A percentile compares a stretch with the other conserved stretches of the same genome.
These are phyloP conservation scores for Mamestra brassicae DNA, from an alignment of 2,888 invertebrate species.

Conservation along the genomic window DNA sequence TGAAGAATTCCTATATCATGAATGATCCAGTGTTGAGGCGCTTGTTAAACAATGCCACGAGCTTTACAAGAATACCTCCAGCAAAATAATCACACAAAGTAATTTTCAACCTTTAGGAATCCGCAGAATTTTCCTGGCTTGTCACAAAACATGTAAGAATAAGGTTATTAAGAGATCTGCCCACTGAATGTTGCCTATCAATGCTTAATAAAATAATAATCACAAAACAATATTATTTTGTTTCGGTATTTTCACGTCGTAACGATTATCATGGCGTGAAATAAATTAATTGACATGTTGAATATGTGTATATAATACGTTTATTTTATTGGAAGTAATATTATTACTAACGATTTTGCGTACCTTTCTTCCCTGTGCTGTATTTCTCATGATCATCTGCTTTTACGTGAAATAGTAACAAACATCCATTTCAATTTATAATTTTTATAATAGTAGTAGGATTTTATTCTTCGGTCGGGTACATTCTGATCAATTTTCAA, in stretches of 20 bases:
- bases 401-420: neutral
- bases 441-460: no score
- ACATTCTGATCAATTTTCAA: neutral
- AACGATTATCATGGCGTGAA: neutral
- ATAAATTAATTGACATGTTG: neutral
- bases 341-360: neutral
- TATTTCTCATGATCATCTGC: neutral
- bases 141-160: neutral
- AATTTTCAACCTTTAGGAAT: neutral
- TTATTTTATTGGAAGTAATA: neutral
- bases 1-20: neutral
- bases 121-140: neutral
- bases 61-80: no score
- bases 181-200: neutral
- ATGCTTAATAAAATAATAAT: constrained; percentile 10
- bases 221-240: constrained; percentile 8
- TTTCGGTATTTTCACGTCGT: constrained; percentile 12
- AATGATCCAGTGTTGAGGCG: neutral
- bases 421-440: no score
- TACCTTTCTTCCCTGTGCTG: neutral
- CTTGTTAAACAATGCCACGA: neutral
- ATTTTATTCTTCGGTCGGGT: neutral
- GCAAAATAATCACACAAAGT: neutral
- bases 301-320: neutral
- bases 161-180: neutral